These are phyloP conservation scores for Heliothis peltigera DNA, from an alignment of 2,888 invertebrate genomes.

Conservation along the genomic window DNA sequence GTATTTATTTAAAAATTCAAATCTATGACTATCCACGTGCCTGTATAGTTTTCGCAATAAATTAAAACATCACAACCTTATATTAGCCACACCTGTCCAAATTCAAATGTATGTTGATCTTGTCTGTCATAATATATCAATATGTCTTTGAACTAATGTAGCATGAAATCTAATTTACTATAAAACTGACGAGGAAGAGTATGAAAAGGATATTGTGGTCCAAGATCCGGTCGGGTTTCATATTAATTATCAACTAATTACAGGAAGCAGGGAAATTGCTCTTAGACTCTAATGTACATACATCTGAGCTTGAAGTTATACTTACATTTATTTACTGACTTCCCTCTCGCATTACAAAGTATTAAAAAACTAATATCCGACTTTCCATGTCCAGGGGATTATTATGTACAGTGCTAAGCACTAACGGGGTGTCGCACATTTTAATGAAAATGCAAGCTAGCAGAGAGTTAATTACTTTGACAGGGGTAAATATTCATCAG, in stretches of 20 bases:
- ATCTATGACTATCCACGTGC: not conserved
- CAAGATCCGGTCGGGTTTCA: conserved; percentile 59
- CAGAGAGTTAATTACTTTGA: too few species aligned
- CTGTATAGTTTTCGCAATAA: not conserved
- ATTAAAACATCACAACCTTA: not conserved
- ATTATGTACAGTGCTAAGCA: not conserved
- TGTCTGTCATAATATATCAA: too few species aligned
- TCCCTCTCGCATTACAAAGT: conserved; percentile 47
- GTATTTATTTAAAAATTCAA: not conserved
- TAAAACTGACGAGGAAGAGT: conserved; percentile 27
- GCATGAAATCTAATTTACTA: conserved; percentile 18
- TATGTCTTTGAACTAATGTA: not conserved
- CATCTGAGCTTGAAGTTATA: conserved; percentile 30
- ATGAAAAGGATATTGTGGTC: conserved; percentile 57
- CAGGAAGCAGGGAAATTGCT: conserved; percentile 67
- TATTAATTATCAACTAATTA: conserved; percentile 64
- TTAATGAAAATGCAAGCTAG: not conserved
- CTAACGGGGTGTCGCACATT: not conserved
- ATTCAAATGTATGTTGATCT: not conserved
- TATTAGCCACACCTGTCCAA: not conserved
- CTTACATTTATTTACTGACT: conserved; percentile 33
- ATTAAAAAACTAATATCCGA: conserved; percentile 48
- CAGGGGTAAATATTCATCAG: too few species aligned
- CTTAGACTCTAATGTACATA: conserved; percentile 45
- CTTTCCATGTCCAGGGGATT: conserved; percentile 37